A percentile compares a stretch with the other conserved stretches of the same genome.
These are phyloP conservation scores for Paedocypris micromegethes DNA, from an alignment of 2,797 vertebrate species.

Conservation along the genomic window DNA sequence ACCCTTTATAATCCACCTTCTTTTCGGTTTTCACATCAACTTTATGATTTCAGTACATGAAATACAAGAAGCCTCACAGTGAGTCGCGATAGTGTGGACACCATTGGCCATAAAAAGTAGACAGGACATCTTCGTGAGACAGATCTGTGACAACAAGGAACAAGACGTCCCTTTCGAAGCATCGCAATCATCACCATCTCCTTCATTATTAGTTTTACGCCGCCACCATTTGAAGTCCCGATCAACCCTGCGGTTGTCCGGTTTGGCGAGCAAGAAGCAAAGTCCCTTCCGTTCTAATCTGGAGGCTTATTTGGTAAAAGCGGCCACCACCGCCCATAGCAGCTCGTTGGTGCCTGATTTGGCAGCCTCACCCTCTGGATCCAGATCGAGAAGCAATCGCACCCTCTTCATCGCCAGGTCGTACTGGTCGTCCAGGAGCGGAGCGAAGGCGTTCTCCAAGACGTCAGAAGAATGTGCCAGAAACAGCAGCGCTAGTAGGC, in stretches of 20 bases:
- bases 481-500: slow-evolving; percentile 86
- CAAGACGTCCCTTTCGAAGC: slow-evolving; percentile 17
- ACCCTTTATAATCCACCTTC: slow-evolving; percentile 11
- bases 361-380: slow-evolving; percentile 86
- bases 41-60: slow-evolving; percentile 37
- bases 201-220: slow-evolving; percentile 44
- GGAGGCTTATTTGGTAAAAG: slow-evolving; percentile 86
- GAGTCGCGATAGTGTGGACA: slow-evolving; percentile 38
- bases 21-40: slow-evolving; percentile 20
- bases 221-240: slow-evolving; percentile 59
- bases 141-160: slow-evolving; percentile 45
- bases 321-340: slow-evolving; percentile 92
- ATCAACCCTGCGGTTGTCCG: slow-evolving; percentile 35
- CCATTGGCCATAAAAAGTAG: slow-evolving; percentile 29
- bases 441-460: slow-evolving; percentile 96
- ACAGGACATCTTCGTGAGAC: slow-evolving; percentile 47
- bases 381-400: slow-evolving; percentile 87
- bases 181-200: slow-evolving; percentile 42
- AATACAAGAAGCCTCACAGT: slow-evolving; percentile 44
- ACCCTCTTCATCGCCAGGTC: slow-evolving; percentile 94
- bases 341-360: slow-evolving; percentile 90
- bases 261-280: slow-evolving; percentile 24
- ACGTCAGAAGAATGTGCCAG: slow-evolving; percentile 94
- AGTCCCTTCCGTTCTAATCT: slow-evolving; percentile 11
- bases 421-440: slow-evolving; percentile 92